Conservation (phyloP, 1,140 invertebrate genomes). For the Bombus fervidus region DNA sequence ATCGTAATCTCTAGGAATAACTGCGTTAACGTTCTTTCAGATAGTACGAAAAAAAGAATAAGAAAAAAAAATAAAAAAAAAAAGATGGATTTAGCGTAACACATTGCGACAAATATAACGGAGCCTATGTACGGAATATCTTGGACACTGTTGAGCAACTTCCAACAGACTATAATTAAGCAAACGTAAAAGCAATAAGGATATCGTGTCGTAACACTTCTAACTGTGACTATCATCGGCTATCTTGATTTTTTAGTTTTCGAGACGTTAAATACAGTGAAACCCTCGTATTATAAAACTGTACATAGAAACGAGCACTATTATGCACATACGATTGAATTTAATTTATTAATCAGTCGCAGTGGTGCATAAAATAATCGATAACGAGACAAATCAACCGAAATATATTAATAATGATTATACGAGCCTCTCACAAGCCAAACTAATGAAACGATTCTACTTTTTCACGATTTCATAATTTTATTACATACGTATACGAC, state of each 20-base stretch:
- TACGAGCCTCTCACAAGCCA: no score
- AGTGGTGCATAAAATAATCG: no score
- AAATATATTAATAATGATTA: no score
- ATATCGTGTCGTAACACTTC: neutral
- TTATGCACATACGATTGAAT: neutral
- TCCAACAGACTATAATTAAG: neutral
- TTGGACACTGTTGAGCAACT: neutral
- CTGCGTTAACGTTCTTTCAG: slow-evolving; percentile 10
- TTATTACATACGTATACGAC: no score
- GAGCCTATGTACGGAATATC: slow-evolving; percentile 1
- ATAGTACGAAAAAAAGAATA: neutral
- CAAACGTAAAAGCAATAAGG: slow-evolving; percentile 26
- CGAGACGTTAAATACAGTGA: neutral
- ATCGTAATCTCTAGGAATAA: slow-evolving; percentile 13
- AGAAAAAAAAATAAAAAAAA: neutral
- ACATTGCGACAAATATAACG: slow-evolving; percentile 12
- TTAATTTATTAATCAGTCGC: neutral
- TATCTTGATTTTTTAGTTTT: no score
- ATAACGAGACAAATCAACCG: no score
- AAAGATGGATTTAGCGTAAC: slow-evolving; percentile 2
- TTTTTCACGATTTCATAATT: no score
- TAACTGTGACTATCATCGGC: neutral
- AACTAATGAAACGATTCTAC: no score
- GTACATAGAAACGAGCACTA: neutral
- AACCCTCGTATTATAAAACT: neutral